Conservation (phyloP, 2,113 vertebrate species). For the Chaetura pelagica region DNA sequence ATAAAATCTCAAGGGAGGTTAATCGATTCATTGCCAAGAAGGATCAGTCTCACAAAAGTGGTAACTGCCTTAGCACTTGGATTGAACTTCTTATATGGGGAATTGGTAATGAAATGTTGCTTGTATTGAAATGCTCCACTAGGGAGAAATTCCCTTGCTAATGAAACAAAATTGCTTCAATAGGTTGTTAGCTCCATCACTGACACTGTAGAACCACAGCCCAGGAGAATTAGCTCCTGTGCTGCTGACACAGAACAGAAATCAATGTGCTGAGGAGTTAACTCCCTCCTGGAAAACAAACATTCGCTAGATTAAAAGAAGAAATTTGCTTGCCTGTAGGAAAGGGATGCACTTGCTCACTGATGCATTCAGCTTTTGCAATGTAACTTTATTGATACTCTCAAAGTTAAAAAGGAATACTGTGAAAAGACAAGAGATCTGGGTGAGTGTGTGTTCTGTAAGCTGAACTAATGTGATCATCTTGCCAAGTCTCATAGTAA, state of each 20-base stretch:
- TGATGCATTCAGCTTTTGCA: not conserved
- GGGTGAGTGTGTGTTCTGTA: not conserved
- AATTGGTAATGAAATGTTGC: conserved; percentile 38
- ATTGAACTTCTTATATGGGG: not conserved
- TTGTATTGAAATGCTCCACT: conserved; percentile 1
- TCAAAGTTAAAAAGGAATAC: not conserved
- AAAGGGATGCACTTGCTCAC: not conserved
- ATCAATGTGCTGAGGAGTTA: not conserved
- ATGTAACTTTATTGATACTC: not conserved
- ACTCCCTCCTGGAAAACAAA: conserved; percentile 1
- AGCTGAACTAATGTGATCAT: not conserved
- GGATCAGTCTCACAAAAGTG: not conserved
- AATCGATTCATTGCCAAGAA: conserved; percentile 11
- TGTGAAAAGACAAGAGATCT: not conserved
- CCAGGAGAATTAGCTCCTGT: not conserved
- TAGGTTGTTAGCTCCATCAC: conserved; percentile 11
- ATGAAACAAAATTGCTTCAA: conserved; percentile 43
- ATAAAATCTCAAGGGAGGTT: conserved; percentile 2
- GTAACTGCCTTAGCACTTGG: conserved; percentile 22
- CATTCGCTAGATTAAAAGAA: not conserved
- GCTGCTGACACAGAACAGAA: conserved; percentile 13
- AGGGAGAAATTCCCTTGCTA: conserved; percentile 57
- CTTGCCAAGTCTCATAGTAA: not conserved
- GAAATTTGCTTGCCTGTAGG: not conserved
- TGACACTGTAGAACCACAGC: not conserved